Conservation (phyloP, 2,888 invertebrate genomes). For the Caenorhabditis panamensis region DNA sequence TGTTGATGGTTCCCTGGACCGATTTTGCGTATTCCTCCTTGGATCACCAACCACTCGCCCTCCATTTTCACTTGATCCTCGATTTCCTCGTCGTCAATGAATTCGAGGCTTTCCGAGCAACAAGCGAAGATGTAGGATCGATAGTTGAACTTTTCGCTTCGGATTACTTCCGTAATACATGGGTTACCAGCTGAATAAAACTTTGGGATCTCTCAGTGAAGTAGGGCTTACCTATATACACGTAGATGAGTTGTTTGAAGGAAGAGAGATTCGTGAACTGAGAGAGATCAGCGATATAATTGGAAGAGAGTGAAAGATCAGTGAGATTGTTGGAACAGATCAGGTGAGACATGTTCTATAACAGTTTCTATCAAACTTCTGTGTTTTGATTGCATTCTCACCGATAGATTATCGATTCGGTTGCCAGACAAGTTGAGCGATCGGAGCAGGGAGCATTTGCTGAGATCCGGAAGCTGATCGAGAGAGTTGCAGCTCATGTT, state of each 20-base stretch:
- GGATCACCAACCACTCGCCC: conserved; percentile 50
- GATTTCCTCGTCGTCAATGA: conserved; percentile 23
- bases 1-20: conserved; percentile 36
- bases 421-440: conserved; percentile 33
- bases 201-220: not conserved
- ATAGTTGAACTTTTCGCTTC: conserved; percentile 29
- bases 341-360: conserved; percentile 5
- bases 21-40: conserved; percentile 41
- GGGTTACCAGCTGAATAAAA: conserved; percentile 31
- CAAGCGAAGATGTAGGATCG: conserved; percentile 45
- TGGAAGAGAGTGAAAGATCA: conserved; percentile 36
- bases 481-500: conserved; percentile 26
- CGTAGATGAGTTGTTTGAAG: conserved; percentile 23
- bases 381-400: not conserved
- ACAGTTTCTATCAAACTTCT: not conserved
- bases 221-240: conserved; percentile 16
- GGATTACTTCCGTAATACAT: conserved; percentile 10
- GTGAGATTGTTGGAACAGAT: conserved; percentile 11
- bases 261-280: conserved; percentile 27
- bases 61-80: conserved; percentile 37
- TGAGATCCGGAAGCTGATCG: conserved; percentile 34
- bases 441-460: conserved; percentile 23
- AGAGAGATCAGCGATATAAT: conserved; percentile 48
- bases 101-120: conserved; percentile 38
- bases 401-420: conserved; percentile 33